Evolutionary conservation across 2,797 vertebrate genomes (phyloP).

Genomic region (Sorex maritimensis): DNA sequence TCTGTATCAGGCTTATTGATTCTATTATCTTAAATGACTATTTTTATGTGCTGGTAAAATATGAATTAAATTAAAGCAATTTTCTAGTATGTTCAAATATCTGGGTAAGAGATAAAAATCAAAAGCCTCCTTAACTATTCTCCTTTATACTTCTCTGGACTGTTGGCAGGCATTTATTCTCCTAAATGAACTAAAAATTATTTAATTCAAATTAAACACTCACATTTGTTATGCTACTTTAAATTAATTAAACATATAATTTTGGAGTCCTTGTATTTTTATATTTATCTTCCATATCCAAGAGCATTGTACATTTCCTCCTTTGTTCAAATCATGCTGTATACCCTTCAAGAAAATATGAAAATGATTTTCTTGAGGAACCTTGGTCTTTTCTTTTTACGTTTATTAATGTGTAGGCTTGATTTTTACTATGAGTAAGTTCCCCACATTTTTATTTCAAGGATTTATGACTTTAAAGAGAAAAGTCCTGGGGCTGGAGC

Average conservation of each 20-base stretch:
- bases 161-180: background rate
- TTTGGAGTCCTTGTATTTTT: background rate
- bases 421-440: background rate
- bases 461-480: background rate
- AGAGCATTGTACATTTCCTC: background rate
- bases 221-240: conserved; percentile 1
- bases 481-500: background rate
- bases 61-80: background rate
- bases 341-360: background rate
- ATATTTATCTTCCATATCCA: background rate
- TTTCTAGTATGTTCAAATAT: background rate
- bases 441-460: background rate
- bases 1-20: background rate
- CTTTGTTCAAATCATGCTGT: background rate
- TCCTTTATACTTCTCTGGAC: background rate
- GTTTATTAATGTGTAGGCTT: background rate
- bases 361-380: background rate
- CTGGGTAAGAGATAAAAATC: background rate
- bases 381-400: background rate
- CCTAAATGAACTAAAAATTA: background rate
- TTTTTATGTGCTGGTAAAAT: background rate
- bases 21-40: background rate
- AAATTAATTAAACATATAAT: background rate
- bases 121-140: background rate
- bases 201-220: conserved; percentile 7